Percentiles rank a stretch among this genome's conserved stretches.
phyloP scores from a whole-genome alignment of 1,140 invertebrate genomes.

The Drosophila grimshawi region DNA sequence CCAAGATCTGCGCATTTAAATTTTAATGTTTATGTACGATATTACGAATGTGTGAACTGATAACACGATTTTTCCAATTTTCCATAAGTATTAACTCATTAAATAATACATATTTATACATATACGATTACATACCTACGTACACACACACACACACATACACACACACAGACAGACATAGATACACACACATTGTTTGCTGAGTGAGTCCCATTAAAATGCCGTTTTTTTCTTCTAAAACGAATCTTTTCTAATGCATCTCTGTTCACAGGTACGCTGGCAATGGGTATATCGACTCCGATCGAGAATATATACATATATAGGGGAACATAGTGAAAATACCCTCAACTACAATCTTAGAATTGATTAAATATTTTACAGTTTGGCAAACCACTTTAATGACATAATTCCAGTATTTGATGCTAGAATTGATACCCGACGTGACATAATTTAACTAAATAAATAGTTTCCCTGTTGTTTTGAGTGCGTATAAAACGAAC shows the following conservation, averaged over 20 bases:
- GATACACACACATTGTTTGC: slow-evolving; percentile 32
- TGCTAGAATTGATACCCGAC: too few species aligned
- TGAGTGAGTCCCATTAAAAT: slow-evolving; percentile 23
- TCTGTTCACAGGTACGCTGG: background rate
- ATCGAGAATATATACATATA: background rate
- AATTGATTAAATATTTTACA: too few species aligned
- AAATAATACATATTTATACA: slow-evolving; percentile 52
- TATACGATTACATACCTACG: slow-evolving; percentile 31
- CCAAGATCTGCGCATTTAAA: slow-evolving; percentile 53
- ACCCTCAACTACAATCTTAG: too few species aligned
- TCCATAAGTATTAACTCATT: slow-evolving; percentile 80
- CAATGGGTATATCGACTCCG: too few species aligned
- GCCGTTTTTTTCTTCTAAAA: slow-evolving; percentile 4
- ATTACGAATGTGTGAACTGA: slow-evolving; percentile 44
- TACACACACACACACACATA: slow-evolving; percentile 57
- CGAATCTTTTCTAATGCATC: slow-evolving; percentile 6
- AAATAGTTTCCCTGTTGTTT: too few species aligned
- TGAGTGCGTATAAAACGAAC: too few species aligned
- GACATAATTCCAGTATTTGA: too few species aligned
- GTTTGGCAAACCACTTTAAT: too few species aligned
- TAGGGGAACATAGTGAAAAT: too few species aligned
- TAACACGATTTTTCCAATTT: slow-evolving; percentile 67
- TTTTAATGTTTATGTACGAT: slow-evolving; percentile 59
- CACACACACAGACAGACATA: slow-evolving; percentile 37
- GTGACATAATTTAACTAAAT: too few species aligned